Conservation (phyloP, 2,888 invertebrate genomes). For the Phlogophora meticulosa region DNA sequence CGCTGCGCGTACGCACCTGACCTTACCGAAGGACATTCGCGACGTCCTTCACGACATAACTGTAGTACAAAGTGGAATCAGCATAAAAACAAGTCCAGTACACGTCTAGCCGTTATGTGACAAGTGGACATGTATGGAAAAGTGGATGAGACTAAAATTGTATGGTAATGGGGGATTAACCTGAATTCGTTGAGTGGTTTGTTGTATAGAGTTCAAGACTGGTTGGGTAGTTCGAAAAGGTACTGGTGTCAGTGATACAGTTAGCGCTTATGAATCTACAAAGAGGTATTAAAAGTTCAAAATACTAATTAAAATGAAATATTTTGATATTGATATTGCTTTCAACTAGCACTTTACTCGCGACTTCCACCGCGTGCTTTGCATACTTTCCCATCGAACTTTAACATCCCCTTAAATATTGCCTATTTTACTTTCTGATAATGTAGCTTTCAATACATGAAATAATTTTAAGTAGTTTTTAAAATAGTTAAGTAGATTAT, state of each 20-base stretch:
- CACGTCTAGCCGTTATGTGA: slow-evolving; percentile 52
- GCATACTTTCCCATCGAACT: too few relatives aligned
- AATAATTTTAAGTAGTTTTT: too few relatives aligned
- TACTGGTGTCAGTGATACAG: slow-evolving; percentile 12
- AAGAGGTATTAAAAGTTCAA: not conserved
- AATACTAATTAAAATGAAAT: not conserved
- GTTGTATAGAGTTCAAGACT: slow-evolving; percentile 7
- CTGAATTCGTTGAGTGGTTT: slow-evolving; percentile 46
- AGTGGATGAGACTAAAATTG: slow-evolving; percentile 53
- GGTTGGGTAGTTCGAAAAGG: not conserved
- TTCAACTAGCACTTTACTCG: too few relatives aligned
- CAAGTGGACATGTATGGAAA: slow-evolving; percentile 43
- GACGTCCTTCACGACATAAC: slow-evolving; percentile 52
- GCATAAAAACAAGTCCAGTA: slow-evolving; percentile 44
- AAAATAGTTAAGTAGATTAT: too few relatives aligned
- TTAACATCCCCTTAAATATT: too few relatives aligned
- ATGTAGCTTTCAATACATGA: too few relatives aligned
- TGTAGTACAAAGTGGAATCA: slow-evolving; percentile 40
- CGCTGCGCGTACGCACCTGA: slow-evolving; percentile 34
- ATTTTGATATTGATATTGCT: not conserved
- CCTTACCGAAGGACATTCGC: slow-evolving; percentile 46
- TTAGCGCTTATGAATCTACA: not conserved
- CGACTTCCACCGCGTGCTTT: too few relatives aligned
- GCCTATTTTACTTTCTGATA: too few relatives aligned
- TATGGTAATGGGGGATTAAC: slow-evolving; percentile 61